These are phyloP conservation scores for Terebella lapidaria DNA, from an alignment of 2,888 invertebrate species.

Conservation along the genomic window DNA sequence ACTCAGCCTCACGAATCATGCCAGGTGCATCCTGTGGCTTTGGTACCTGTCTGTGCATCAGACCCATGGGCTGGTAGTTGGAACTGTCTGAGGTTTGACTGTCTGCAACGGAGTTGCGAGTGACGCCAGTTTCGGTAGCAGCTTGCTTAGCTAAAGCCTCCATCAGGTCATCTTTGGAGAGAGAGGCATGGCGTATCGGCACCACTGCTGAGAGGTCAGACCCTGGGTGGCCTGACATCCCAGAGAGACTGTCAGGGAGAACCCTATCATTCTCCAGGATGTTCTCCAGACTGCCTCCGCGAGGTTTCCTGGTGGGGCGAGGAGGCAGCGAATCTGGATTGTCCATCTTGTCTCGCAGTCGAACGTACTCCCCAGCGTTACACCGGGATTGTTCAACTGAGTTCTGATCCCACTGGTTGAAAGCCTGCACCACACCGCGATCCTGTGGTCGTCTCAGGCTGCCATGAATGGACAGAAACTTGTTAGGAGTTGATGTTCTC, in stretches of 20 bases:
- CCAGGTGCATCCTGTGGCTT: too few relatives aligned
- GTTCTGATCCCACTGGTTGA: neutral
- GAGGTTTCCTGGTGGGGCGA: neutral
- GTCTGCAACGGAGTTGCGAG: neutral
- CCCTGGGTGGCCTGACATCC: neutral
- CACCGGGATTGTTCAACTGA: neutral
- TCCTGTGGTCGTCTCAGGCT: neutral
- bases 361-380: neutral
- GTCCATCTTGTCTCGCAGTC: neutral
- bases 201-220: neutral
- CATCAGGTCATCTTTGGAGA: neutral
- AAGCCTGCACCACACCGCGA: neutral
- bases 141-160: neutral
- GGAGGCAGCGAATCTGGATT: neutral
- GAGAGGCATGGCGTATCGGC: neutral
- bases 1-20: too few relatives aligned
- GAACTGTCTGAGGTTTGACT: neutral
- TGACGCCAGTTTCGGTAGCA: neutral
- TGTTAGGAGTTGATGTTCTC: neutral
- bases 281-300: neutral
- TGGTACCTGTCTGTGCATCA: too few relatives aligned
- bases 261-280: neutral
- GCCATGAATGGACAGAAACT: neutral
- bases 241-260: neutral
- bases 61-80: too few relatives aligned